phyloP scores from a whole-genome alignment of 2,888 invertebrate genomes.

The Mamestra brassicae region DNA sequence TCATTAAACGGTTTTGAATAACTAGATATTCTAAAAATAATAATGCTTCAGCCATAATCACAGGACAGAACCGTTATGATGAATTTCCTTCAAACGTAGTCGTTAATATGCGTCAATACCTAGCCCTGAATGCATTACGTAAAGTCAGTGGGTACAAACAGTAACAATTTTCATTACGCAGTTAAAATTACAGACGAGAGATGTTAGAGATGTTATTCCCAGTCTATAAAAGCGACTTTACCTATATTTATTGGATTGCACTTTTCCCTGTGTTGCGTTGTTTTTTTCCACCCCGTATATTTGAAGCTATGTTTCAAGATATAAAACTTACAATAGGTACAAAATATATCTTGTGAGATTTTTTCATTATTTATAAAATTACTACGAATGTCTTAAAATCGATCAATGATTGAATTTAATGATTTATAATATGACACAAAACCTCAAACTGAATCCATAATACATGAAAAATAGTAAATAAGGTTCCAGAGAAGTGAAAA shows the following conservation, averaged over 20 bases:
- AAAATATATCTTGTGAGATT: constrained; percentile 55
- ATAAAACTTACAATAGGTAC: constrained; percentile 49
- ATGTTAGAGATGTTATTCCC: background rate
- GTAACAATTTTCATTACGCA: no score
- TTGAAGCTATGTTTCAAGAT: constrained; percentile 63
- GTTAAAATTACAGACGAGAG: no score
- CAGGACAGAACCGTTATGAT: no score
- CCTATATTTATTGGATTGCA: background rate
- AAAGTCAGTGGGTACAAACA: no score
- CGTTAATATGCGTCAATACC: no score
- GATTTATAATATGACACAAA: constrained; percentile 27
- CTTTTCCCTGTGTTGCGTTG: background rate
- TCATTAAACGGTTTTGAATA: background rate
- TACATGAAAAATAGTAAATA: constrained; percentile 20
- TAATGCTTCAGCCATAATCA: no score
- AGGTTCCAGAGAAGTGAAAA: constrained; percentile 32
- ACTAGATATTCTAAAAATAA: no score
- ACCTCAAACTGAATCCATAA: constrained; percentile 27
- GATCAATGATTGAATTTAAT: constrained; percentile 4
- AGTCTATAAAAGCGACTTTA: background rate
- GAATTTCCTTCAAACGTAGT: no score
- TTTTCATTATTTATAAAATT: constrained; percentile 34
- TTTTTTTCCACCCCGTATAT: constrained; percentile 42
- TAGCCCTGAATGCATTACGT: no score
- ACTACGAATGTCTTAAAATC: constrained; percentile 32